Evolutionary conservation across 1,140 invertebrate species (phyloP).

Genomic region (Solenopsis fugax): DNA sequence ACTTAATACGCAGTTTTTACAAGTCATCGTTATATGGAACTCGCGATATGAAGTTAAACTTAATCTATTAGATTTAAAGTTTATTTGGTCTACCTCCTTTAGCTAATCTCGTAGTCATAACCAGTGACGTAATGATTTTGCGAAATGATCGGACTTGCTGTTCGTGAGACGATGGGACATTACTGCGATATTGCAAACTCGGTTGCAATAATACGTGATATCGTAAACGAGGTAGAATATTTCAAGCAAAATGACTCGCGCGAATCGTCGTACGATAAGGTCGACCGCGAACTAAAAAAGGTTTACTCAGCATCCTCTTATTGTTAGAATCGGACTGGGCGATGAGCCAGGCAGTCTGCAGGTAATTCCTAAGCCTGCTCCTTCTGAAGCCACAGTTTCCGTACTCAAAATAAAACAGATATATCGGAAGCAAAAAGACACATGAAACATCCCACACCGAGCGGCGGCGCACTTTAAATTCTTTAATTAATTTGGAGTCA

Average conservation of each 20-base stretch:
- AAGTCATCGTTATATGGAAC: neutral
- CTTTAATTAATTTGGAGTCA: neutral
- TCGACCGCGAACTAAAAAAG: constrained; percentile 14
- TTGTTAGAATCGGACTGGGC: neutral
- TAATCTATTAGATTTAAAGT: neutral
- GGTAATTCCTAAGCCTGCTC: neutral
- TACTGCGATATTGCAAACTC: too few relatives aligned
- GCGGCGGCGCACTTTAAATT: too few relatives aligned
- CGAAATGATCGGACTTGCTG: neutral
- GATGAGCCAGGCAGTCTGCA: constrained; percentile 15
- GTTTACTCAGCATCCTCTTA: neutral
- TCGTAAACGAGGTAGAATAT: neutral
- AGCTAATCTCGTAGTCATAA: constrained; percentile 20
- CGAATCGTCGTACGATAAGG: constrained; percentile 12
- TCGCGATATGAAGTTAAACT: neutral
- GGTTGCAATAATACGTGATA: neutral
- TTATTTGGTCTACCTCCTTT: constrained; percentile 9
- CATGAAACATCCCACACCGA: neutral
- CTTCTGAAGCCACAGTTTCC: constrained; percentile 14
- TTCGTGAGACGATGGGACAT: neutral
- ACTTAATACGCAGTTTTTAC: neutral
- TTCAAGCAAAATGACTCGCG: neutral
- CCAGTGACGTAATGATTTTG: constrained; percentile 46
- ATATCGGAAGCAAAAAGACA: neutral
- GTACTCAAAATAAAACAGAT: constrained; percentile 22